phyloP scores from a whole-genome alignment of 2,888 invertebrate genomes.

The Ochropacha duplaris region DNA sequence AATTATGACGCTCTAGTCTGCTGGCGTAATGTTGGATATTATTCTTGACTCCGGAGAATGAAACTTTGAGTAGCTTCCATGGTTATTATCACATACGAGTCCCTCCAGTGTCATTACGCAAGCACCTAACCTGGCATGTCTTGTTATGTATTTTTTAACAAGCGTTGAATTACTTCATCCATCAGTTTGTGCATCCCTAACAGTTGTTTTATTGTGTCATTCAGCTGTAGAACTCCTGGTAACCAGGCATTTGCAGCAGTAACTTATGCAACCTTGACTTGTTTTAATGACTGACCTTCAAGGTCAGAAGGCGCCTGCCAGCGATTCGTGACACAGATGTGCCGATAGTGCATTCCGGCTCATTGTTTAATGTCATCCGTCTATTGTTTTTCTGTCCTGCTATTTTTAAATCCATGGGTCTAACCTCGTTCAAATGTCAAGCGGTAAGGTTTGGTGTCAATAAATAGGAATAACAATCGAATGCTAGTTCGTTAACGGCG shows the following conservation, averaged over 20 bases:
- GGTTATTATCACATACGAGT: no score
- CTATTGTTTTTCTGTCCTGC: conserved; percentile 2
- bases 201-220: no score
- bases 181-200: no score
- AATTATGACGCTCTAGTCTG: not conserved
- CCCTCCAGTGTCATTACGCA: no score
- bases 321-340: conserved; percentile 4
- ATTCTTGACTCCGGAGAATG: not conserved
- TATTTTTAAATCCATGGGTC: not conserved
- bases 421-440: conserved; percentile 2
- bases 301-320: not conserved
- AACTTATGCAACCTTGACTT: not conserved
- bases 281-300: not conserved
- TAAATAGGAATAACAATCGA: not conserved
- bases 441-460: not conserved
- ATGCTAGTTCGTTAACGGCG: not conserved
- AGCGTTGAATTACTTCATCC: no score
- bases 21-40: not conserved
- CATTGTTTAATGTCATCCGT: conserved; percentile 6
- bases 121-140: no score
- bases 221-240: no score
- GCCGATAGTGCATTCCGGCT: conserved; percentile 3
- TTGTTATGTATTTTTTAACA: no score
- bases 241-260: not conserved
- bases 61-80: no score